These are phyloP conservation scores for Heliothis virescens DNA, from an alignment of 1,140 invertebrate species.

Conservation along the genomic window DNA sequence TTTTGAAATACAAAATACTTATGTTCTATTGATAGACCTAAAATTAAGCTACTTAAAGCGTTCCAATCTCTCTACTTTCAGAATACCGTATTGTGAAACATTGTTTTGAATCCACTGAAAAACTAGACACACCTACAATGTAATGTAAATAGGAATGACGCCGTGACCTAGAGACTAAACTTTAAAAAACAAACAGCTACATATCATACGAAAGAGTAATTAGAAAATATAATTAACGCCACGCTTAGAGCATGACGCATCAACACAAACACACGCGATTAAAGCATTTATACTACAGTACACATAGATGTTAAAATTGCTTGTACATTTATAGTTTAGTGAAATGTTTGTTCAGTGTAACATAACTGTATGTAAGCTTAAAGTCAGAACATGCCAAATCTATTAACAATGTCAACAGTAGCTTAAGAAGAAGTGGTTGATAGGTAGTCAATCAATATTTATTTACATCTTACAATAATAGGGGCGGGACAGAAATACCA, in stretches of 20 bases:
- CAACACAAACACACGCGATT: background rate
- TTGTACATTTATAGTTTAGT: background rate
- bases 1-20: too few relatives aligned
- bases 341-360: background rate
- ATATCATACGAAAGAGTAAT: conserved; percentile 16
- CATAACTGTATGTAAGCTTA: background rate
- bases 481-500: background rate
- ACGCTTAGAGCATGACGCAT: conserved; percentile 11
- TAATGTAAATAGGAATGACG: too few relatives aligned
- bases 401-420: background rate
- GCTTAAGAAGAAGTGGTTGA: background rate
- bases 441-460: conserved; percentile 3
- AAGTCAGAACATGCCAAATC: background rate
- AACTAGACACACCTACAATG: too few relatives aligned
- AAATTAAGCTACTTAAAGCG: background rate
- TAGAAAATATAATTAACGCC: background rate
- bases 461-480: conserved; percentile 11
- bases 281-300: background rate
- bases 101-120: too few relatives aligned
- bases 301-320: background rate
- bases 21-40: background rate
- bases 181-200: background rate
- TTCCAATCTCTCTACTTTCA: too few relatives aligned
- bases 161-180: background rate
- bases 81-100: too few relatives aligned